Conservation (phyloP, 1,140 invertebrate species). For the Megathymus violae region DNA sequence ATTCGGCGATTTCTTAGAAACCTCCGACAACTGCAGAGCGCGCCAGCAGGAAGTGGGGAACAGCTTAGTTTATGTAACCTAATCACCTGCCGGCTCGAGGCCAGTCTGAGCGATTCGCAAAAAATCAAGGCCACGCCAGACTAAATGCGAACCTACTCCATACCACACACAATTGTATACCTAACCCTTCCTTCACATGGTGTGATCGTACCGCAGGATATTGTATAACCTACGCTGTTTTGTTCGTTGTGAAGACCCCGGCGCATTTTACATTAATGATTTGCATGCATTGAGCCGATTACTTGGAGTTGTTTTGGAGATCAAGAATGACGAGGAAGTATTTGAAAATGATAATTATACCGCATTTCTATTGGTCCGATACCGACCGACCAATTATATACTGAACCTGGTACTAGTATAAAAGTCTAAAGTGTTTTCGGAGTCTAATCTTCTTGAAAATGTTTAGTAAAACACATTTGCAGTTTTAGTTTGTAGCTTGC, state of each 20-base stretch:
- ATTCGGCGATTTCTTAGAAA: conserved; percentile 79
- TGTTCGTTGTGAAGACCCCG: conserved; percentile 67
- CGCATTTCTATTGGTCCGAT: not conserved
- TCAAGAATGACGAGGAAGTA: conserved; percentile 52
- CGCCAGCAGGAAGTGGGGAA: conserved; percentile 80
- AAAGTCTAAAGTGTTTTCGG: conserved; percentile 11
- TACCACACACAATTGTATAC: conserved; percentile 64
- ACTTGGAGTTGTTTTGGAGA: conserved; percentile 52
- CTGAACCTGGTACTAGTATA: conserved; percentile 37
- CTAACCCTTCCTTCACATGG: conserved; percentile 61
- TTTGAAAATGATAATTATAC: conserved; percentile 36
- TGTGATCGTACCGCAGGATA: conserved; percentile 73
- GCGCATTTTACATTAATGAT: conserved; percentile 80
- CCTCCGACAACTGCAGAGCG: conserved; percentile 78
- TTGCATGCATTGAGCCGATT: conserved; percentile 55
- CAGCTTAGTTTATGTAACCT: conserved; percentile 82
- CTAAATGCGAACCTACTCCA: conserved; percentile 62
- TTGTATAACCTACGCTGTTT: conserved; percentile 81
- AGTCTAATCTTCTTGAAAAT: not conserved
- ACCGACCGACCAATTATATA: conserved; percentile 36
- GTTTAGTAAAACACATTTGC: conserved; percentile 2
- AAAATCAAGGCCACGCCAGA: conserved; percentile 78
- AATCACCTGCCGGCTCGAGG: conserved; percentile 81
- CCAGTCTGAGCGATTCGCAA: conserved; percentile 66
- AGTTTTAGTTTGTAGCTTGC: not conserved